phyloP scores from a whole-genome alignment of 1,140 invertebrate genomes.

The Papilio dardanus region DNA sequence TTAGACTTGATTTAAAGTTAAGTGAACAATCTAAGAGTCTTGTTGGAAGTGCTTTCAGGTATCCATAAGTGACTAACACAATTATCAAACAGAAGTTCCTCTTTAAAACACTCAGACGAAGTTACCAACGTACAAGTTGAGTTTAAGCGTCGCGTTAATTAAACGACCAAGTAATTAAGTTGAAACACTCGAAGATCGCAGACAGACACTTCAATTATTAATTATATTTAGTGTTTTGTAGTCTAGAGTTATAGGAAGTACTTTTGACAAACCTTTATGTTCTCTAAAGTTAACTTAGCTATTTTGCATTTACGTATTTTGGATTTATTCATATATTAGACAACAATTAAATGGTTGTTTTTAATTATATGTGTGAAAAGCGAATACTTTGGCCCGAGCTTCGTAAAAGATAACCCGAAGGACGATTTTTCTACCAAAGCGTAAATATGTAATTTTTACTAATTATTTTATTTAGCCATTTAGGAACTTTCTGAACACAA shows the following conservation, averaged over 20 bases:
- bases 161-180: slow-evolving; percentile 32
- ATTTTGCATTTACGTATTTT: background rate
- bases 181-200: slow-evolving; percentile 33
- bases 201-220: slow-evolving; percentile 33
- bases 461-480: background rate
- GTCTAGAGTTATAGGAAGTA: background rate
- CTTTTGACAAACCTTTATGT: background rate
- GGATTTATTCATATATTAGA: too few species aligned
- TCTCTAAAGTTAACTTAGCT: background rate
- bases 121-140: slow-evolving; percentile 13
- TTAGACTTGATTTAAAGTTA: too few species aligned
- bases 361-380: too few species aligned
- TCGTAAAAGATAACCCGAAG: background rate
- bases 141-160: slow-evolving; percentile 22
- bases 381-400: too few species aligned
- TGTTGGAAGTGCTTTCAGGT: background rate
- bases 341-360: too few species aligned
- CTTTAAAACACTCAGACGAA: slow-evolving; percentile 27
- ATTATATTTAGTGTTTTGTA: slow-evolving; percentile 27
- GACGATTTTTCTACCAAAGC: background rate
- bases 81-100: slow-evolving; percentile 12
- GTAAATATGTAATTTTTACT: background rate
- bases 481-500: too few species aligned
- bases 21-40: background rate
- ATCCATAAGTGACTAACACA: background rate